A percentile compares a stretch with the other conserved stretches of the same genome.
These are phyloP conservation scores for Strigamia crassipes DNA, from an alignment of 2,888 invertebrate species.

Conservation along the genomic window DNA sequence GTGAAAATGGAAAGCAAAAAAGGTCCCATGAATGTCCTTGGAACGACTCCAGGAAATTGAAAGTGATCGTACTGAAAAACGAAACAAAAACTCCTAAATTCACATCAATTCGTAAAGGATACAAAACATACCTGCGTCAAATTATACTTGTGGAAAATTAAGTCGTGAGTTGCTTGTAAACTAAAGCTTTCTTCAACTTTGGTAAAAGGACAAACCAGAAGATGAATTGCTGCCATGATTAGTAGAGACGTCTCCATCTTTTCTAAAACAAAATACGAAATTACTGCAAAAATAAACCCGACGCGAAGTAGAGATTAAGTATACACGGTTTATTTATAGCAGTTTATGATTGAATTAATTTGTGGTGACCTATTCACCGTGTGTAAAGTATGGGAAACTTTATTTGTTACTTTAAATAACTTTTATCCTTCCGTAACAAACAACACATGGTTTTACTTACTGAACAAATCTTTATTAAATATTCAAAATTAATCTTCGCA, in stretches of 20 bases:
- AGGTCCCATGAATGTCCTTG: constrained; percentile 93
- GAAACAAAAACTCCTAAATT: constrained; percentile 36
- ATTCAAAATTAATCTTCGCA: neutral
- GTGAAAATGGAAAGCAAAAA: constrained; percentile 77
- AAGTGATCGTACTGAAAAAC: constrained; percentile 94
- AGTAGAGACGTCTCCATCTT: neutral
- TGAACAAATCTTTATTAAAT: neutral
- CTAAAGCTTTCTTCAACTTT: constrained; percentile 99
- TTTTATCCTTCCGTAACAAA: neutral
- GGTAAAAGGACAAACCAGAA: constrained; percentile 78
- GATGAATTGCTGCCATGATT: neutral
- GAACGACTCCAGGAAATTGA: constrained; percentile 97
- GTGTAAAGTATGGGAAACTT: too few relatives aligned
- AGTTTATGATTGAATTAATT: too few relatives aligned
- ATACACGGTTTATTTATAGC: too few relatives aligned
- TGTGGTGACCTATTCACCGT: too few relatives aligned
- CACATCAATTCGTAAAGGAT: neutral
- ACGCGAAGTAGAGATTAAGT: neutral
- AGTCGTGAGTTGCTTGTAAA: constrained; percentile 96
- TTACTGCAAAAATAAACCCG: neutral
- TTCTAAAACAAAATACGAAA: neutral
- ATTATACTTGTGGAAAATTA: constrained; percentile 84
- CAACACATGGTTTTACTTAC: neutral
- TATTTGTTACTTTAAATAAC: too few relatives aligned
- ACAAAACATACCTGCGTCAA: constrained; percentile 72